These are phyloP conservation scores for Zele albiditarsus DNA, from an alignment of 2,888 invertebrate species.

Conservation along the genomic window DNA sequence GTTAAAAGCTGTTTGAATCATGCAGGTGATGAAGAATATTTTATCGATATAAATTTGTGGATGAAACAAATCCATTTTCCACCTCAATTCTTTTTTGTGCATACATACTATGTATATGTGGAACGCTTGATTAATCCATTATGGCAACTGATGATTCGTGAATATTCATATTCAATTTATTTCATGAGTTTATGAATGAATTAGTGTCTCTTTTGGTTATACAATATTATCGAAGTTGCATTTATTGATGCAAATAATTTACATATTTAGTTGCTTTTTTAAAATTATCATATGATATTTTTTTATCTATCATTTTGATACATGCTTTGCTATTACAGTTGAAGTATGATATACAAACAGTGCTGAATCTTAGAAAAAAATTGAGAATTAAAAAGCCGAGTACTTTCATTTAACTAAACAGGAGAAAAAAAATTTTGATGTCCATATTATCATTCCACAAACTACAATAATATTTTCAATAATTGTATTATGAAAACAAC, in stretches of 20 bases:
- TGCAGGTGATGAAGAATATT: neutral
- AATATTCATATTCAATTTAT: slow-evolving; percentile 52
- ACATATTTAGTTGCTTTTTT: neutral
- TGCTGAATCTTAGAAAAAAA: too few species aligned
- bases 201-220: neutral
- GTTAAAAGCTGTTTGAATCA: neutral
- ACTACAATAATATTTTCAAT: too few species aligned
- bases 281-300: neutral
- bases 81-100: neutral
- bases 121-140: neutral
- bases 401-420: too few species aligned
- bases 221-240: neutral
- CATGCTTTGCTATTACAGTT: too few species aligned
- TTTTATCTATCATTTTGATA: too few species aligned
- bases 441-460: too few species aligned
- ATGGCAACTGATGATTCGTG: slow-evolving; percentile 28
- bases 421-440: too few species aligned
- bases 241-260: neutral
- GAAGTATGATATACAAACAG: too few species aligned
- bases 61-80: neutral
- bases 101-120: slow-evolving; percentile 12
- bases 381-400: too few species aligned
- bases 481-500: too few species aligned
- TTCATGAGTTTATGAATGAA: slow-evolving; percentile 42
- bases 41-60: too few species aligned